Base-by-base conservation (phyloP, 2,888 invertebrate genomes). In the Lydus trimaculatus region DNA sequence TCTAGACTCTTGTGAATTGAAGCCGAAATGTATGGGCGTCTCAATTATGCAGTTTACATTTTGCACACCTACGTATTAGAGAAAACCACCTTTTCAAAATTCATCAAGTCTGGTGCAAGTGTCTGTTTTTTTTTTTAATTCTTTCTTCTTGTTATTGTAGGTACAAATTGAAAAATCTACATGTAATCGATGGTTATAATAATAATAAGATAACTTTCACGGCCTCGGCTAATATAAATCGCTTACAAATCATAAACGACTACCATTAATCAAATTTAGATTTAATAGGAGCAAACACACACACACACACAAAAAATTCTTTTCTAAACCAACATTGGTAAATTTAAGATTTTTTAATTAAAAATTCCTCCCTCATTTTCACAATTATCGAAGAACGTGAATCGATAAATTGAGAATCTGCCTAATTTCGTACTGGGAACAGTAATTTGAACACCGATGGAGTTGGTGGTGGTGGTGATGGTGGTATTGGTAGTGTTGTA, bases 271-370 rank as follows among this genome's bases (percentile, higher is more conserved):
- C 23, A 59, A 17, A 56, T 58, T 23, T 3, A 11, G 58, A 36
- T 36, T n/a, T n/a, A n/a, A n/a, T 15, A 15, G 36, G 15, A 1
- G 7, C n/a, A n/a, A n/a, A n/a, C n/a, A n/a, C n/a, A n/a, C n/a
- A 15, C 36, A 36, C 28, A 28, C 28, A 36, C n/a, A 43, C 11
- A 43, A 43, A 43, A 43, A 59, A 31, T 31, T 20, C 6, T 31
- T 58, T 23, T 15, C 5, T 66, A 70, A 64, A 65, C 64, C 66
- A 67, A 67, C 72, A 69, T 69, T 73, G 1, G n/a, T 17, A 17
- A 17, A 17, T 36, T 36, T 6, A 13, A n/a, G 43, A 43, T 43
- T 43, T 48, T 52, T 52, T 23, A 52, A 52, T 52, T 52, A 52
- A 52, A 52, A 52, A 56, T 5, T 4, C 20, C 48, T 56, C 23